Conservation (phyloP, 1,140 invertebrate genomes). For the Drosophila lacteicornis region DNA sequence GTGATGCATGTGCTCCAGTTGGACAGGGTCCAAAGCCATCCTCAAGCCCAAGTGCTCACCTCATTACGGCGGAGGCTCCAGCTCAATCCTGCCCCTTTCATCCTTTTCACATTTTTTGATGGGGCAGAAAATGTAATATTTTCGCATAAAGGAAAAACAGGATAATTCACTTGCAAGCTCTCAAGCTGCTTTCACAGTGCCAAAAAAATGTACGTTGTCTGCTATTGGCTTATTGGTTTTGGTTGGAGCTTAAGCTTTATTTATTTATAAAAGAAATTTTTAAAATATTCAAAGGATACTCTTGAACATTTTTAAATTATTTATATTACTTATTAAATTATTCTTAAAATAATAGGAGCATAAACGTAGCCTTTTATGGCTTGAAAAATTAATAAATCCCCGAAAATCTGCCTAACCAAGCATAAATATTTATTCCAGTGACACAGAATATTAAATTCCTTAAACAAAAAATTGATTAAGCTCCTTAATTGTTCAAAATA, state of each 20-base stretch:
- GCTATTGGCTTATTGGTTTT: neutral
- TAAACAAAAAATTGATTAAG: neutral
- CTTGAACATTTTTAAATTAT: too few species aligned
- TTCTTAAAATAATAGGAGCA: too few species aligned
- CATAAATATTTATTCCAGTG: neutral
- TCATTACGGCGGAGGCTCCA: conserved; percentile 8
- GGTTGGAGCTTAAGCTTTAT: too few species aligned
- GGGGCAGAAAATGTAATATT: conserved; percentile 18
- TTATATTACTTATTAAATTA: too few species aligned
- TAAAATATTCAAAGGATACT: too few species aligned
- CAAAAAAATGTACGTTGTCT: neutral
- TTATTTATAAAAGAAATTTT: too few species aligned
- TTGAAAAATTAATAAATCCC: too few species aligned
- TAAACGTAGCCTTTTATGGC: too few species aligned
- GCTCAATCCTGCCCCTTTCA: neutral
- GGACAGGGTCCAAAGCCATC: conserved; percentile 53
- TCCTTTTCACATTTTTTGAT: conserved; percentile 5
- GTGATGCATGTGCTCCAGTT: conserved; percentile 56
- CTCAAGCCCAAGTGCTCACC: conserved; percentile 30
- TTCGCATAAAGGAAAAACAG: neutral
- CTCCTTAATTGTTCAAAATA: neutral
- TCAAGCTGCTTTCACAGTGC: neutral
- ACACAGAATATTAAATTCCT: neutral
- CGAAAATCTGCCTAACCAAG: too few species aligned
- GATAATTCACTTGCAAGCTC: conserved; percentile 6